Percentiles rank a stretch among this genome's conserved stretches.
Evolutionary conservation across 2,888 invertebrate genomes (phyloP).

Genomic region (Glyphotaelius pellucidus): DNA sequence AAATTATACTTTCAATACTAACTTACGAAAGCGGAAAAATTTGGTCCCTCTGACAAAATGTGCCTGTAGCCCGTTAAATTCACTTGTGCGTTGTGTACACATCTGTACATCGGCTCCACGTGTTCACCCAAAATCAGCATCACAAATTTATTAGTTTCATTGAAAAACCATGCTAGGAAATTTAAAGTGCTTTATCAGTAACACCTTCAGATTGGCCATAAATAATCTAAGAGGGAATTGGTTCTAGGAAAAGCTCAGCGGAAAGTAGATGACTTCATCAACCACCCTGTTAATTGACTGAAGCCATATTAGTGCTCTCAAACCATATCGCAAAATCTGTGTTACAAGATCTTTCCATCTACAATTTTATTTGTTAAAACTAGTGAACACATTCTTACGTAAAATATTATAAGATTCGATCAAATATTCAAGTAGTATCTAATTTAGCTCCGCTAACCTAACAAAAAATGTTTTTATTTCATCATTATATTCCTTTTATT

Average conservation of each 20-base stretch:
- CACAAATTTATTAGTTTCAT: neutral
- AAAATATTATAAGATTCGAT: too few species aligned
- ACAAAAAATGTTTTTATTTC: too few species aligned
- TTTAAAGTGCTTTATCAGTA: neutral
- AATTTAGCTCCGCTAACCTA: too few species aligned
- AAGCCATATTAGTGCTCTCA: neutral
- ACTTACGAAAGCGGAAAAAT: too few species aligned
- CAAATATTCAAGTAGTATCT: too few species aligned
- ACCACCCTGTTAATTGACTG: neutral
- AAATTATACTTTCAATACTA: too few species aligned
- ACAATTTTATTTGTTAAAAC: neutral
- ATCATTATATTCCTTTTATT: too few species aligned
- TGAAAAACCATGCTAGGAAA: neutral
- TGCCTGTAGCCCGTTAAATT: too few species aligned
- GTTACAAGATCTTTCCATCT: neutral
- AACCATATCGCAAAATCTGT: neutral
- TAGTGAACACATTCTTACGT: too few species aligned
- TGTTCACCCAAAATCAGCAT: neutral
- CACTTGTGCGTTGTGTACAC: too few species aligned
- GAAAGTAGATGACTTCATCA: neutral
- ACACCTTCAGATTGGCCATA: neutral
- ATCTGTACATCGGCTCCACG: neutral
- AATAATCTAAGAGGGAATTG: neutral
- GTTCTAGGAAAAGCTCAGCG: neutral
- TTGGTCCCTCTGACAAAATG: too few species aligned